Conservation (phyloP, 2,113 vertebrate species). For the crab-eating macaque (Macaca fascicularis) region T2T-MFA8v1.1 NC_088393.1:55402001-55402500, state of each 20-base stretch:
- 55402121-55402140: fast-evolving
- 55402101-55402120: not conserved
- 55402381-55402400: fast-evolving
- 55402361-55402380: fast-evolving
- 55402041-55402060: not conserved
- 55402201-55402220: fast-evolving
- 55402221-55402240: fast-evolving
- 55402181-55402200: fast-evolving
- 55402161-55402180: fast-evolving
- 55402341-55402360: fast-evolving
- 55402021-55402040: too few species aligned
- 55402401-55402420: fast-evolving
- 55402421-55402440: fast-evolving
- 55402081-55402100: not conserved
- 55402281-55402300: fast-evolving
- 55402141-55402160: fast-evolving
- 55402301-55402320: fast-evolving
- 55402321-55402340: fast-evolving
- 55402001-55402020: not conserved
- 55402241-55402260: fast-evolving
- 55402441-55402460: fast-evolving
- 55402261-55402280: fast-evolving
- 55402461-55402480: not conserved
- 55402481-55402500: too few species aligned
- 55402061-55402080: not conserved